phyloP scores from a whole-genome alignment of 2,797 vertebrate genomes.

The Chrysocyon brachyurus region DNA sequence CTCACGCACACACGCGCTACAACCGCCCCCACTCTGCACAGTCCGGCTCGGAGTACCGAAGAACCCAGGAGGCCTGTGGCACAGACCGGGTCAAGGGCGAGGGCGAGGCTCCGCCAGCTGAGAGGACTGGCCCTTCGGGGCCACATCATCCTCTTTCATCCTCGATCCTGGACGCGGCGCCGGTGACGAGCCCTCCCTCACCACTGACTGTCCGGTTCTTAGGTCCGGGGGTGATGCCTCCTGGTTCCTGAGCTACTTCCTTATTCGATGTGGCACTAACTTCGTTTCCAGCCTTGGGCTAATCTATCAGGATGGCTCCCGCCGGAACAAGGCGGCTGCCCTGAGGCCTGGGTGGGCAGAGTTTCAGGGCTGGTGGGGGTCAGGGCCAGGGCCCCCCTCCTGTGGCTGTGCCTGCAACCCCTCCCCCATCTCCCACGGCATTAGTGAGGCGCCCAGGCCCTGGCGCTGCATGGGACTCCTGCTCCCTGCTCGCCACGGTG shows the following conservation, averaged over 20 bases:
- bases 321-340: neutral
- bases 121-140: neutral
- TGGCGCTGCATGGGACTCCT: too few relatives aligned
- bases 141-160: accelerated
- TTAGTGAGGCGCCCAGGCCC: neutral
- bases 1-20: neutral
- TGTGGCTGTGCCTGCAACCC: neutral
- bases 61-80: too few relatives aligned
- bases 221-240: neutral
- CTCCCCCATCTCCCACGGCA: too few relatives aligned
- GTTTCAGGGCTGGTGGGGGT: too few relatives aligned
- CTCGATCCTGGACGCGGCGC: accelerated
- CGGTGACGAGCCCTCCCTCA: neutral
- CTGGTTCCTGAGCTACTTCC: neutral
- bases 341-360: neutral
- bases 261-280: too few relatives aligned
- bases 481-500: neutral
- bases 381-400: neutral
- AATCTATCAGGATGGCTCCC: neutral
- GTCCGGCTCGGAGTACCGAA: neutral
- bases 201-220: neutral
- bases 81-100: accelerated
- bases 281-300: accelerated
- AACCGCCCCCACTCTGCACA: neutral
- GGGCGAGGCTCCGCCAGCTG: neutral